Evolutionary conservation across 2,113 vertebrate genomes (phyloP), one percentile per base, ranked within the genome.

Genomic region (Otus sunia): DNA sequence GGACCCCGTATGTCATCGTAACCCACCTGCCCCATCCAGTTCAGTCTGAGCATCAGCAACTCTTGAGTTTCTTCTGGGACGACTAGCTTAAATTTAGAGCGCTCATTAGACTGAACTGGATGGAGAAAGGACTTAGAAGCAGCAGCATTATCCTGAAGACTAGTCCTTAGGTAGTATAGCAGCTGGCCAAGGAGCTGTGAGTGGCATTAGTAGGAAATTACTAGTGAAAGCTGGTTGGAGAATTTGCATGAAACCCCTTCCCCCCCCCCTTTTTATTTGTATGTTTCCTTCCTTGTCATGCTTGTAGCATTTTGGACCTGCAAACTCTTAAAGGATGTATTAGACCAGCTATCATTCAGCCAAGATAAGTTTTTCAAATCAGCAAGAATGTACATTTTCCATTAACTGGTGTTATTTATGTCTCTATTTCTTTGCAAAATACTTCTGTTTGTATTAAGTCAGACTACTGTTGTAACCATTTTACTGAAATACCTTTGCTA

Each of bases 1-100:
- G 52, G 59, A 29, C 26, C 11, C 5, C 1, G 0, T 45, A 5
- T n/a, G 14, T 47, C 39, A 30, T 52, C 0, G 0, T 45, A 74
- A 37, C 18, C 15, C 52, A 26, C 37, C 4, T 10, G 10, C 12
- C 34, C 29, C 23, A 49, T 29, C 8, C 3, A 4, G 29, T 45
- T 64, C 47, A 20, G n/a, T 18, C 30, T 41, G 49, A 86, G 39
- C 36, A 37, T 50, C 49, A 36, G 43, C 27, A 86, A 36, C 37
- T 58, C 60, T 43, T 75, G n/a, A 50, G 37, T 45, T 69, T 4
- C 76, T 49, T 82, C n/a, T 71, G n/a, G 10, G 34, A 72, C 19
- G 26, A n/a, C 29, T 56, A n/a, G 10, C 52, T 82, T 15, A 39
- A 62, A 55, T 47, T 56, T 53, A 50, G 30, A 41, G 34, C 0